Conservation (phyloP, 2,888 invertebrate species). For the Ernsta delagoae region DNA sequence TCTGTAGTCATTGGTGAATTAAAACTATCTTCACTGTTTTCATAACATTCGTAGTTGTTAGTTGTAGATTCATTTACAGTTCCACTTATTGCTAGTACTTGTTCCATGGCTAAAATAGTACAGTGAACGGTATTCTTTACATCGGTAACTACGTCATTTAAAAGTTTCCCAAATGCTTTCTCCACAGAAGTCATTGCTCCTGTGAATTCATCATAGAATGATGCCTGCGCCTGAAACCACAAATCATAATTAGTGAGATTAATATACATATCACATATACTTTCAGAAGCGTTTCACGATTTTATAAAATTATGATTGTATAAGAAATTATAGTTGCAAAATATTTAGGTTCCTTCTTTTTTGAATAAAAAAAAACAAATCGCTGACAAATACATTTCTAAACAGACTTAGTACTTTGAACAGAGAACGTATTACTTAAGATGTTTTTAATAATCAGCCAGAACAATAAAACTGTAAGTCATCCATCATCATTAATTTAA, state of each 20-base stretch:
- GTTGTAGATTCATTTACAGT: conserved; percentile 45
- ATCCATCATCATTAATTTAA: no score
- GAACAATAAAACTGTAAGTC: no score
- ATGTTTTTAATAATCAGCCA: no score
- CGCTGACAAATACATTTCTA: no score
- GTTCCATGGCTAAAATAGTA: conserved; percentile 66
- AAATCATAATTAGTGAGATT: background rate
- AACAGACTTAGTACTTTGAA: no score
- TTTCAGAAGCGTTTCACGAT: no score
- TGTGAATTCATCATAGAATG: conserved; percentile 60
- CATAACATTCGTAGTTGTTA: conserved; percentile 45
- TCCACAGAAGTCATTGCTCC: conserved; percentile 59
- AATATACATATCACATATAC: no score
- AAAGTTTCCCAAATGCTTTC: conserved; percentile 62
- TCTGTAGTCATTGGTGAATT: background rate
- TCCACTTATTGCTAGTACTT: conserved; percentile 54
- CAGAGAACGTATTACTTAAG: no score
- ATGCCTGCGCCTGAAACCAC: conserved; percentile 63
- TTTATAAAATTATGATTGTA: no score
- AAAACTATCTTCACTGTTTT: conserved; percentile 16
- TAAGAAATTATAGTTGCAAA: no score
- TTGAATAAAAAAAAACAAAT: no score
- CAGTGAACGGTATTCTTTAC: conserved; percentile 69
- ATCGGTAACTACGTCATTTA: conserved; percentile 66
- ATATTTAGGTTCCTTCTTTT: no score